Conservation (phyloP, 2,888 invertebrate genomes). For the Acanthoscelides obtectus region DNA sequence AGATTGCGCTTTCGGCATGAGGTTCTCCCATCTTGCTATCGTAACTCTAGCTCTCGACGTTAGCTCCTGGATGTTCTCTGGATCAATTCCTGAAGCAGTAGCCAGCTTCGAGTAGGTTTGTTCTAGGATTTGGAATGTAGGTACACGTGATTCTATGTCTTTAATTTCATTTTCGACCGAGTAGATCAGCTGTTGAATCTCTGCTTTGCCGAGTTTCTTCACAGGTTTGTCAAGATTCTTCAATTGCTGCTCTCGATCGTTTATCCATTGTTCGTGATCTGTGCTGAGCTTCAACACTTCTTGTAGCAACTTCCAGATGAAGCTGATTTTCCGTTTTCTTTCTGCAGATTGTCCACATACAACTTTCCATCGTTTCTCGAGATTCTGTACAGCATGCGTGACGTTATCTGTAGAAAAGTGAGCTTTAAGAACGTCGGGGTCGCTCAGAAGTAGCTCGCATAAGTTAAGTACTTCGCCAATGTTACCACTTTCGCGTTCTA, state of each 20-base stretch:
- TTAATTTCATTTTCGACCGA: constrained; percentile 53
- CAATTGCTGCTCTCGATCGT: constrained; percentile 59
- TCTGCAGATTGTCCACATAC: constrained; percentile 71
- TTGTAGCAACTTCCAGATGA: constrained; percentile 57
- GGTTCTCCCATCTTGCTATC: constrained; percentile 61
- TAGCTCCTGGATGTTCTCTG: constrained; percentile 62
- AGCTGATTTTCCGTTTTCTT: constrained; percentile 62
- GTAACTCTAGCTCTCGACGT: constrained; percentile 56
- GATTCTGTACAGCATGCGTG: constrained; percentile 61
- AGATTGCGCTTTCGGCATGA: constrained; percentile 57
- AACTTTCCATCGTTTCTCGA: constrained; percentile 76
- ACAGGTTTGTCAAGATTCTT: constrained; percentile 57
- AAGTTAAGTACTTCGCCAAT: constrained; percentile 75
- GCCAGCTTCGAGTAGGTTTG: constrained; percentile 66
- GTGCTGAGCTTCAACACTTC: constrained; percentile 54
- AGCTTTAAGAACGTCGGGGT: constrained; percentile 67
- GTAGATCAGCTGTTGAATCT: constrained; percentile 55
- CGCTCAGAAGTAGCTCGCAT: constrained; percentile 71
- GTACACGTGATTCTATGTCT: constrained; percentile 53
- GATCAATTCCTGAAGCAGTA: constrained; percentile 63
- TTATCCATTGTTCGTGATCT: constrained; percentile 60
- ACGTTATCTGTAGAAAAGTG: constrained; percentile 68
- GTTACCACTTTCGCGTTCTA: constrained; percentile 72
- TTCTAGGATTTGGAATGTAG: constrained; percentile 60
- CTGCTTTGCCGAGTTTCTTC: constrained; percentile 53